Conservation (phyloP, 2,888 invertebrate species). For the Agrochola macilenta region DNA sequence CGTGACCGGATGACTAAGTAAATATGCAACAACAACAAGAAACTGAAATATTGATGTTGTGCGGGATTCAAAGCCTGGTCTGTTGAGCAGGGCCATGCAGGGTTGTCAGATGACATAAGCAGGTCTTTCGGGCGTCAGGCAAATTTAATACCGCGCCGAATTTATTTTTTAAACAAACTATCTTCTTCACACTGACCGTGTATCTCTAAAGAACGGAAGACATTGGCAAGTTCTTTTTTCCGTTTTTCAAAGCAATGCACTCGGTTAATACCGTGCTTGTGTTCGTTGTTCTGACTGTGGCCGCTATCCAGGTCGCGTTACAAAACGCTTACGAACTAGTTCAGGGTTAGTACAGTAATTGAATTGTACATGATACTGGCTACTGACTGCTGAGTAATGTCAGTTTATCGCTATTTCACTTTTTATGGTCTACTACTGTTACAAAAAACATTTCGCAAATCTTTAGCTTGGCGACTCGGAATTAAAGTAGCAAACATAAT, state of each 20-base stretch:
- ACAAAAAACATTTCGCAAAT: constrained; percentile 26
- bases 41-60: constrained; percentile 68
- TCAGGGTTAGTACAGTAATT: constrained; percentile 86
- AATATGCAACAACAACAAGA: constrained; percentile 60
- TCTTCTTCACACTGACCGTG: not conserved
- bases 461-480: constrained; percentile 6
- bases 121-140: not conserved
- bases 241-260: constrained; percentile 22
- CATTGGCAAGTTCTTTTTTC: not conserved
- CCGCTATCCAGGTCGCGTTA: constrained; percentile 84
- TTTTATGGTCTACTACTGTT: constrained; percentile 41
- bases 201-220: not conserved
- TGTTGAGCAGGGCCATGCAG: not conserved
- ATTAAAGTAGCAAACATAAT: constrained; percentile 24
- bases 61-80: constrained; percentile 60
- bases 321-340: constrained; percentile 85
- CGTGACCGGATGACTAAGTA: constrained; percentile 54
- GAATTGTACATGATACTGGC: constrained; percentile 80
- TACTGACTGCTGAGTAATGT: constrained; percentile 63
- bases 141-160: not conserved
- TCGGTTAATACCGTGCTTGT: constrained; percentile 43
- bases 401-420: constrained; percentile 56
- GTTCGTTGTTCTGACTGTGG: constrained; percentile 70
- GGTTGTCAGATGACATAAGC: constrained; percentile 4
- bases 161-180: not conserved